Evolutionary conservation across 2,797 vertebrate species (phyloP).

Genomic region (Sparus aurata): DNA sequence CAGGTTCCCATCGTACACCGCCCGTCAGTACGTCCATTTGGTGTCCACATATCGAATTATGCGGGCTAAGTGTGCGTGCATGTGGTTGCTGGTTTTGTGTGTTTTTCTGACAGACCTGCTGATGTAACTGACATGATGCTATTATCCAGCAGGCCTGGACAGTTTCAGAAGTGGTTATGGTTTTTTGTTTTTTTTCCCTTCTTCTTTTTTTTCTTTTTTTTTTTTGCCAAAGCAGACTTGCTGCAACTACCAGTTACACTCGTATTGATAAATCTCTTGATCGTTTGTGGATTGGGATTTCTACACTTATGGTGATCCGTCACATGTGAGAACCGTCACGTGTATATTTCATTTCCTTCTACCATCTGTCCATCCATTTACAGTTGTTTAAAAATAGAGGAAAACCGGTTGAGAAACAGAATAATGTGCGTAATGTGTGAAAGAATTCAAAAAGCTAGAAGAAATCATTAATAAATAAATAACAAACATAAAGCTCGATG

Average conservation of each 20-base stretch:
- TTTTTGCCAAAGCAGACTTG: neutral
- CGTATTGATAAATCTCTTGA: neutral
- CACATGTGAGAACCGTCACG: neutral
- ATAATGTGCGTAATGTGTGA: too few species aligned
- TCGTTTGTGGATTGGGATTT: neutral
- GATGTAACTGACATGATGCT: conserved; percentile 18
- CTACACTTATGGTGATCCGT: neutral
- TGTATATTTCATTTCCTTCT: too few species aligned
- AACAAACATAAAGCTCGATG: too few species aligned
- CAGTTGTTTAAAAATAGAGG: neutral
- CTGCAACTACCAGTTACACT: neutral
- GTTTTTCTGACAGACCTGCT: conserved; percentile 28
- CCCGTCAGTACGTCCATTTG: conserved; percentile 65
- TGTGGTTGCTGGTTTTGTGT: conserved; percentile 12
- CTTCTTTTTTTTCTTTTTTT: neutral
- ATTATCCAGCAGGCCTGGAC: conserved; percentile 11
- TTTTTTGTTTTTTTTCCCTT: too few species aligned
- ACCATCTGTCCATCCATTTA: neutral
- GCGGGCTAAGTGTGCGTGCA: conserved; percentile 12
- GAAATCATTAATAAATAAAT: too few species aligned
- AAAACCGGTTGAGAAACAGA: neutral
- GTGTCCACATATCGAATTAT: conserved; percentile 41
- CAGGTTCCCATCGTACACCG: conserved; percentile 54
- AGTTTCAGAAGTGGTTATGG: neutral
- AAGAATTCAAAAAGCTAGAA: too few species aligned